Evolutionary conservation across 2,888 invertebrate genomes (phyloP), one percentile per base, ranked within the genome.

Genomic region (Cyrtodaria siliqua): DNA sequence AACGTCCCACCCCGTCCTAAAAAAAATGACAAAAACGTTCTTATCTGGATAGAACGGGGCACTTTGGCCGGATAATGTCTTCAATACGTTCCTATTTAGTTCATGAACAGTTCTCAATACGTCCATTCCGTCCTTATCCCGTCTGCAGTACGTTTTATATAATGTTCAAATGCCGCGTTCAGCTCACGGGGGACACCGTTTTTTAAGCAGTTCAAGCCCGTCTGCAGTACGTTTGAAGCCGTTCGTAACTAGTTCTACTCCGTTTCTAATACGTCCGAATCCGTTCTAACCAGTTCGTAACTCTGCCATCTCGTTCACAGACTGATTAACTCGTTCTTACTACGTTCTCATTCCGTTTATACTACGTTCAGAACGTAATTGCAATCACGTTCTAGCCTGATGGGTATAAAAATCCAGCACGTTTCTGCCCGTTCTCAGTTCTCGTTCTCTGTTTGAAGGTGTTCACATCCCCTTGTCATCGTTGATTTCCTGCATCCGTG

Each of bases 191-290:
- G 6, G n/a, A 59, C 33, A 59, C 59, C 59, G 42, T 59, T 44
- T 44, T 44, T 44, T n/a, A 59, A 59, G 42, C 42, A 59, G 59
- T 44, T n/a, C 44, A 59, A 44, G 26, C 59, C 24, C 44, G 44
- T 59, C n/a, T 42, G 12, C 42, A 42, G 44, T 59, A 42, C 40
- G 42, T 59, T 59, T 23, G 12, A 23, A 29, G 20, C 33, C 40
- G 56, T 56, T 38, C 18, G n/a, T 18, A 56, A 47, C 47, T 47
- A 47, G 16, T 47, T 47, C 47, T 47, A 33, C 33, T 47, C 4
- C n/a, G 47, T 47, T 47, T 4, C 20, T 20, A 9, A 47, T 47
- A 47, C 20, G 47, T 47, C 47, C 4, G 4, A 47, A 16, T 47
- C 20, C 47, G 20, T 47, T 47, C 47, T 47, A 47, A 20, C 47